Conservation (phyloP, 1,140 invertebrate species). For the Maconellicoccus hirsutus region DNA sequence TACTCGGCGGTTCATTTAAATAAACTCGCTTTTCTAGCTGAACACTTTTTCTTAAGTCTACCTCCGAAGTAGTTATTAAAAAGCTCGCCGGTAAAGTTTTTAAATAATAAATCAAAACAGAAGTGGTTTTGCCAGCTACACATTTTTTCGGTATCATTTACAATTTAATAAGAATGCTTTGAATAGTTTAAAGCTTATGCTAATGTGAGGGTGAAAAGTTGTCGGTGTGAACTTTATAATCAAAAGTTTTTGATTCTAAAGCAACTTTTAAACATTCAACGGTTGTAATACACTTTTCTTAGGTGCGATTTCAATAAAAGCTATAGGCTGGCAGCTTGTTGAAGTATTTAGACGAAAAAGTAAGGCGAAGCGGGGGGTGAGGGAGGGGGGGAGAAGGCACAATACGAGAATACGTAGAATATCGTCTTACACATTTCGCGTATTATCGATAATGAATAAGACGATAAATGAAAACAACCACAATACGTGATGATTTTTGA, state of each 20-base stretch:
- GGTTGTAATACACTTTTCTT: conserved; percentile 6
- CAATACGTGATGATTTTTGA: neutral
- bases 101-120: conserved; percentile 10
- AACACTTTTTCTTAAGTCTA: neutral
- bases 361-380: too few relatives aligned
- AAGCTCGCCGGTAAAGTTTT: neutral
- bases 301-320: neutral
- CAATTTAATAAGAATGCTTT: conserved; percentile 6
- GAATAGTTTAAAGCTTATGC: conserved; percentile 9
- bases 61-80: neutral
- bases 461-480: neutral
- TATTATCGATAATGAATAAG: neutral
- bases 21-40: too few relatives aligned
- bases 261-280: conserved; percentile 4
- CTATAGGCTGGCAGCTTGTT: too few relatives aligned
- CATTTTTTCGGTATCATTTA: conserved; percentile 3
- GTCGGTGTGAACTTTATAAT: neutral
- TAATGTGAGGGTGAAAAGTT: neutral
- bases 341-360: too few relatives aligned
- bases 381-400: neutral
- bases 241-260: conserved; percentile 3
- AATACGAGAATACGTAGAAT: neutral
- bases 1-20: too few relatives aligned
- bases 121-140: neutral
- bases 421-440: neutral